phyloP scores from a whole-genome alignment of 2,797 vertebrate species.

The Poecile montanus region DNA sequence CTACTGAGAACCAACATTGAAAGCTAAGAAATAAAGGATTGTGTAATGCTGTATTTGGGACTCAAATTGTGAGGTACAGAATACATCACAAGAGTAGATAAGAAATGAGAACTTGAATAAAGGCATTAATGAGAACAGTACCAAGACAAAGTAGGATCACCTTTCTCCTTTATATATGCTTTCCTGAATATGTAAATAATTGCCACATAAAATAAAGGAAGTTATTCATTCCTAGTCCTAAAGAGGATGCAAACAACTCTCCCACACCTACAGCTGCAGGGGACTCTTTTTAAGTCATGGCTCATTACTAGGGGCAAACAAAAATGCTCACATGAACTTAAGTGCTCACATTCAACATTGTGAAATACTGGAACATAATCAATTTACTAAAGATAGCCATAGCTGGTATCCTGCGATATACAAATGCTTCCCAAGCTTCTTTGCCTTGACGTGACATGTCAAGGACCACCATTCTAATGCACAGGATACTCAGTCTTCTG shows the following conservation, averaged over 20 bases:
- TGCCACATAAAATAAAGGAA: neutral
- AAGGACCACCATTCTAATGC: neutral
- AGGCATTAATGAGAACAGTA: neutral
- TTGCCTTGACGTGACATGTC: neutral
- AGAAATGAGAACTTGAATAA: neutral
- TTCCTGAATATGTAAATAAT: neutral
- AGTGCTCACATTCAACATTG: neutral
- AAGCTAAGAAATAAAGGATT: neutral
- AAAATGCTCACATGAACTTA: neutral
- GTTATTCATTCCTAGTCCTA: neutral
- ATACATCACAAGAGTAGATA: neutral
- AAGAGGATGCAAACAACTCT: neutral
- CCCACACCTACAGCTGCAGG: neutral
- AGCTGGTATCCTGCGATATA: neutral
- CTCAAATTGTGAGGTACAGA: neutral
- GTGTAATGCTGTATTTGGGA: neutral
- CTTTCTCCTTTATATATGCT: neutral
- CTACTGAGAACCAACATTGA: neutral
- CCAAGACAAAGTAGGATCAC: neutral
- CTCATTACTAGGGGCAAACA: neutral
- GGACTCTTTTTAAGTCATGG: neutral
- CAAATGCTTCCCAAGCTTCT: neutral
- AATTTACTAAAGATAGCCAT: neutral
- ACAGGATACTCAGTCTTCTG: neutral
- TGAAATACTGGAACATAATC: neutral